Conservation (phyloP, 1,140 invertebrate genomes). For the Drosophila littoralis region DNA sequence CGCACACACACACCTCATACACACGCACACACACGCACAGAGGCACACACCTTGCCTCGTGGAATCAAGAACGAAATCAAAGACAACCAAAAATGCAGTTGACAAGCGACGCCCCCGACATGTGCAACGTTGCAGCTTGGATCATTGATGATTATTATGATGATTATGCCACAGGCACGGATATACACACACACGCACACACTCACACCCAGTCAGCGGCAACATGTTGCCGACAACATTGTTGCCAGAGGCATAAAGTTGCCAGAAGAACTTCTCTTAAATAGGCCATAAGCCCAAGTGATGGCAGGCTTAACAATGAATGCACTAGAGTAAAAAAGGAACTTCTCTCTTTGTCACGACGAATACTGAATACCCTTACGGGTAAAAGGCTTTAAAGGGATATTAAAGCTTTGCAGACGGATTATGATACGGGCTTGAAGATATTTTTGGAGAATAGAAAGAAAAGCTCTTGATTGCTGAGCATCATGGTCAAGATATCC, state of each 20-base stretch:
- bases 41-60: conserved; percentile 36
- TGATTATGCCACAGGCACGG: conserved; percentile 20
- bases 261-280: background rate
- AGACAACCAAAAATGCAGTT: conserved; percentile 62
- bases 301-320: background rate
- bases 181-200: background rate
- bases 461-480: no score
- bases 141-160: conserved; percentile 31
- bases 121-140: conserved; percentile 77
- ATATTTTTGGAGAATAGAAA: no score
- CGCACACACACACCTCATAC: conserved; percentile 15
- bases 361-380: no score
- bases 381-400: no score
- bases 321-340: background rate
- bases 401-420: no score
- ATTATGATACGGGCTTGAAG: no score
- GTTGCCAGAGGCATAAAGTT: conserved; percentile 27
- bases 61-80: conserved; percentile 70
- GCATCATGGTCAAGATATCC: no score
- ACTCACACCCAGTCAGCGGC: background rate
- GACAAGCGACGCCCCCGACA: conserved; percentile 71
- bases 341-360: no score
- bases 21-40: conserved; percentile 18
- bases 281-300: background rate
- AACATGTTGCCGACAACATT: conserved; percentile 40